These are phyloP conservation scores for Corvus hawaiiensis DNA, from an alignment of 2,113 vertebrate genomes.

Conservation along the genomic window DNA sequence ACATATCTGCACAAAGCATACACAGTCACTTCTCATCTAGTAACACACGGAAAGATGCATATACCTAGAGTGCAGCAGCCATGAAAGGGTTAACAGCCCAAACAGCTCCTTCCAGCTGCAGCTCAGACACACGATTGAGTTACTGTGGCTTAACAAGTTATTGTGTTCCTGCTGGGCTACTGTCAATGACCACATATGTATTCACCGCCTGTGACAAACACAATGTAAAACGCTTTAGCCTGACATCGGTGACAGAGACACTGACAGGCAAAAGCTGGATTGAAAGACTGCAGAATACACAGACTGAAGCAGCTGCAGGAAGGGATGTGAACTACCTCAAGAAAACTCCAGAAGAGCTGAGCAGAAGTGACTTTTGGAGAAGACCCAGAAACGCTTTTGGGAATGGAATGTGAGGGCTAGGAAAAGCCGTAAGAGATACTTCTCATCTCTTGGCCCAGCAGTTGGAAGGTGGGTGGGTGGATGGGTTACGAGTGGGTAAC, in stretches of 20 bases:
- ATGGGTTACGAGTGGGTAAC: neutral
- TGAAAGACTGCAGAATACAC: neutral
- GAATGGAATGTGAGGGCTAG: neutral
- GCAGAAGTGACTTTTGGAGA: conserved; percentile 5
- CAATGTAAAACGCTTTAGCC: conserved; percentile 23
- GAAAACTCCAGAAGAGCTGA: neutral
- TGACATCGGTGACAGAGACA: conserved; percentile 41
- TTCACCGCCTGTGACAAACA: conserved; percentile 39
- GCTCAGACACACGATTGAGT: conserved; percentile 36
- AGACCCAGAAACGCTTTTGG: conserved; percentile 1
- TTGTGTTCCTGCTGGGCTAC: conserved; percentile 62
- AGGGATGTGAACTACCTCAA: neutral
- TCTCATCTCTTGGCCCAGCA: neutral
- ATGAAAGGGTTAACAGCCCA: conserved; percentile 3
- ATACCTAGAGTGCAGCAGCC: neutral
- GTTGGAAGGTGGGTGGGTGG: neutral
- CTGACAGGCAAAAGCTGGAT: conserved; percentile 44
- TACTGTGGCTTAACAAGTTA: conserved; percentile 62
- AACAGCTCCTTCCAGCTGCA: conserved; percentile 48
- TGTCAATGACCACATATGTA: conserved; percentile 58
- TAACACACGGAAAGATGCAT: neutral
- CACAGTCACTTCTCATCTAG: neutral
- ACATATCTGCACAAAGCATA: neutral
- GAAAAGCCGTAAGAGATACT: neutral
- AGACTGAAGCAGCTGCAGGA: neutral